These are phyloP conservation scores for Hydrophis major DNA, from an alignment of 2,797 vertebrate species.

Conservation along the genomic window DNA sequence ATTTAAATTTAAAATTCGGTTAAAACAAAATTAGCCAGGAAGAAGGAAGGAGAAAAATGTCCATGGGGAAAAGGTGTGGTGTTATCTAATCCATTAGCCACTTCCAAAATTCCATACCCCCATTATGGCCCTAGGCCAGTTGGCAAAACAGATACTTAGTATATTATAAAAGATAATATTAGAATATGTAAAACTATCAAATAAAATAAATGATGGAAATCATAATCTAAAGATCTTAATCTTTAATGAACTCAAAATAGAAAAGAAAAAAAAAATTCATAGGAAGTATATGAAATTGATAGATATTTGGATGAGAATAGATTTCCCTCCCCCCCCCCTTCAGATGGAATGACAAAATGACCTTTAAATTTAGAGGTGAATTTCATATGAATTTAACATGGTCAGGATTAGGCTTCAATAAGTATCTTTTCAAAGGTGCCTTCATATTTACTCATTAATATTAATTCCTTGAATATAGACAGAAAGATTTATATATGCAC, in stretches of 20 bases:
- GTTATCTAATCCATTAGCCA: background rate
- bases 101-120: background rate
- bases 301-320: background rate
- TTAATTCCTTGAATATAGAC: background rate
- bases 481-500: background rate
- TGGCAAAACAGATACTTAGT: background rate
- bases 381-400: background rate
- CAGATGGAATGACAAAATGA: background rate
- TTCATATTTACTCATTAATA: background rate
- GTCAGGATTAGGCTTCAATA: background rate
- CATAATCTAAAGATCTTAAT: background rate
- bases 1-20: background rate
- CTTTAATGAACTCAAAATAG: background rate
- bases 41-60: background rate
- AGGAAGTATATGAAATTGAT: background rate
- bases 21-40: background rate
- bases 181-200: background rate
- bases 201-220: background rate
- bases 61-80: background rate
- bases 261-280: background rate
- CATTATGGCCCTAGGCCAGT: background rate
- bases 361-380: background rate
- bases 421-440: background rate
- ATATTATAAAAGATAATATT: background rate
- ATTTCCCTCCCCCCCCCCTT: background rate